Base-by-base conservation (phyloP, 2,797 vertebrate genomes). In the Graptemys geographica region DNA sequence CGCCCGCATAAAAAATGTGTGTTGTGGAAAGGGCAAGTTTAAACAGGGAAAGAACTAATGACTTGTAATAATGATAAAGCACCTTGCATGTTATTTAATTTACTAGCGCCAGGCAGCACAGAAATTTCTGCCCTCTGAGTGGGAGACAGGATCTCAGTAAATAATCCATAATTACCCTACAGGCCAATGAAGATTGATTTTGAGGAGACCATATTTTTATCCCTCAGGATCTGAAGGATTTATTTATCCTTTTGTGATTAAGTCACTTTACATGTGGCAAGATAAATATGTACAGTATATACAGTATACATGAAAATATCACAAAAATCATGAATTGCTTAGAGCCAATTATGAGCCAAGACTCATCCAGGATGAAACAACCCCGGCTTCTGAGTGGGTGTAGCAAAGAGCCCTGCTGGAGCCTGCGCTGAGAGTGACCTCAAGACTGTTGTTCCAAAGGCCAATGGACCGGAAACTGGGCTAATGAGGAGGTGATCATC, bases 21-120 rank as follows among this genome's bases (percentile, higher is more conserved):
- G 8, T 74, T 95, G 59, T 82, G 27, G 83, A 96, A 96, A 95
- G 86, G 93, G 89, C 86, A 96, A 92, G 94, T 93, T 97, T 96
- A 95, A 97, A 96, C 91, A 94, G 52, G 84, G 92, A 96, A 84
- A 87, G 86, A 95, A 94, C 81, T 94, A 97, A 97, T 89, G 96
- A 96, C 92, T 90, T 97, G 69, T 87, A 95, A 88, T 96, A 94
- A 97, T 97, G 96, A 97, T 95, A 97, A 95, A 98, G 97, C 95
- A 93, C 90, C 57, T 91, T 59, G 25, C n/a, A 51, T 55, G 86
- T 93, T 96, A 56, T 94, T 92, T 96, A 95, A 97, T 97, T 98
- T 96, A 91, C 94, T 97, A 93, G 55, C n/a, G 1, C 80, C 27
- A 81, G 94, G 47, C 27, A 74, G 92, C 89, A 94, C 92, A 89